These are phyloP conservation scores for Eonycteris spelaea DNA, from an alignment of 2,113 vertebrate genomes.

Conservation along the genomic window DNA sequence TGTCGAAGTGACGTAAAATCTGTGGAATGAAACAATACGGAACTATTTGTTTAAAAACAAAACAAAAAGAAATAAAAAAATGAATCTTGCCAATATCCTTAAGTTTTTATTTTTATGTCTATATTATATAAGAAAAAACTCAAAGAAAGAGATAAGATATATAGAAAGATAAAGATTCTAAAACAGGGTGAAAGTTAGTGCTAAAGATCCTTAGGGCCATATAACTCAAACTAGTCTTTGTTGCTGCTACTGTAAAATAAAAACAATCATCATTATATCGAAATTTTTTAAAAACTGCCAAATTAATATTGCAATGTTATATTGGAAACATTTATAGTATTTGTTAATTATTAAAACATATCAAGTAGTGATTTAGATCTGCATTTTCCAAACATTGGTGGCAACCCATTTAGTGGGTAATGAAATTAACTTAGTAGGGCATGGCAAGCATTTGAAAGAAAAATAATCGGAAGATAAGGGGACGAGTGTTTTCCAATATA, in stretches of 20 bases:
- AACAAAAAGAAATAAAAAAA: not conserved
- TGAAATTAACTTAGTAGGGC: not conserved
- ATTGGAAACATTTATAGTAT: not conserved
- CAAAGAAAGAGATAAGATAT: not conserved
- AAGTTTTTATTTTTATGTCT: not conserved
- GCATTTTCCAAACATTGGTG: not conserved
- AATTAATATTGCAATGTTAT: not conserved
- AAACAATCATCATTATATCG: not conserved
- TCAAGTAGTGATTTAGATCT: not conserved
- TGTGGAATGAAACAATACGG: not conserved
- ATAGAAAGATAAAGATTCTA: not conserved
- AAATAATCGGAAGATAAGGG: constrained; percentile 1
- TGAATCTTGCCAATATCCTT: not conserved
- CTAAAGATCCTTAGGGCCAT: not conserved
- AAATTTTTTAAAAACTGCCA: not conserved
- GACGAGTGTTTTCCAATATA: not conserved
- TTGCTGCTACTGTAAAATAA: not conserved
- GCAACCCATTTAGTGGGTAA: not conserved
- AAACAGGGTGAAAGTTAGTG: not conserved
- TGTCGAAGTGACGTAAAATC: not conserved
- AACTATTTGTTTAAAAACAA: not conserved
- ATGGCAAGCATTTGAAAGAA: not conserved
- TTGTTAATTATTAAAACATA: not conserved
- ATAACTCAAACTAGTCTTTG: not conserved
- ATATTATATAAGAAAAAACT: not conserved